Conservation (phyloP, 2,888 invertebrate genomes). For the Cantharis rustica region DNA sequence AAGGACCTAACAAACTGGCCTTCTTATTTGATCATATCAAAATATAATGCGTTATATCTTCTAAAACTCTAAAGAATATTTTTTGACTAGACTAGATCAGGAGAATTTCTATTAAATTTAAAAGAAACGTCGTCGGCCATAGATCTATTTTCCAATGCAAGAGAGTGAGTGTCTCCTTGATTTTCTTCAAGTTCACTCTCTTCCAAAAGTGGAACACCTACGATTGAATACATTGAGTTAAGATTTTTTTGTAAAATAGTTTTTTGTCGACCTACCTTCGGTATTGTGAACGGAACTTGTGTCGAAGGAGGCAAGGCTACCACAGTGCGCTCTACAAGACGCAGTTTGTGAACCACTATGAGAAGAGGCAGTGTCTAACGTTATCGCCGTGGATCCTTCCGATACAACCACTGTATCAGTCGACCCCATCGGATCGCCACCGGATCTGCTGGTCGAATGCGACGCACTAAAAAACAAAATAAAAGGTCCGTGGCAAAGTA, state of each 20-base stretch:
- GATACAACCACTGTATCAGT: slow-evolving; percentile 62
- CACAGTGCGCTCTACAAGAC: slow-evolving; percentile 61
- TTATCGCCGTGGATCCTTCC: slow-evolving; percentile 60
- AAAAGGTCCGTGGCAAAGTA: background rate
- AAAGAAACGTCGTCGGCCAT: slow-evolving; percentile 52
- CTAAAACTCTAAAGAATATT: background rate
- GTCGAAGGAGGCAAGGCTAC: slow-evolving; percentile 61
- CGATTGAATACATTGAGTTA: background rate
- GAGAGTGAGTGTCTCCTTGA: slow-evolving; percentile 45
- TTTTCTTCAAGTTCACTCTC: slow-evolving; percentile 55
- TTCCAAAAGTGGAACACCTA: slow-evolving; percentile 55
- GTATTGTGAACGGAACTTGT: slow-evolving; percentile 57
- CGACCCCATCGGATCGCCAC: slow-evolving; percentile 58
- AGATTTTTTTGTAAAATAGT: background rate
- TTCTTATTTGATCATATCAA: background rate
- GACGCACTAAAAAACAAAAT: slow-evolving; percentile 48
- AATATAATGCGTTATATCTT: background rate
- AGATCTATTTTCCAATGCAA: slow-evolving; percentile 51
- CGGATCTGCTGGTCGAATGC: slow-evolving; percentile 52
- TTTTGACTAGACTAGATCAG: slow-evolving; percentile 46
- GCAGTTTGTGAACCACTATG: slow-evolving; percentile 58
- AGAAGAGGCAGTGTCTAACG: slow-evolving; percentile 60
- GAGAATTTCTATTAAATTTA: slow-evolving; percentile 50
- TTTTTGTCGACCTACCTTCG: slow-evolving; percentile 58
- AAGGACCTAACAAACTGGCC: background rate